Evolutionary conservation across 1,140 invertebrate genomes (phyloP).

Genomic region (Triops longicaudatus): DNA sequence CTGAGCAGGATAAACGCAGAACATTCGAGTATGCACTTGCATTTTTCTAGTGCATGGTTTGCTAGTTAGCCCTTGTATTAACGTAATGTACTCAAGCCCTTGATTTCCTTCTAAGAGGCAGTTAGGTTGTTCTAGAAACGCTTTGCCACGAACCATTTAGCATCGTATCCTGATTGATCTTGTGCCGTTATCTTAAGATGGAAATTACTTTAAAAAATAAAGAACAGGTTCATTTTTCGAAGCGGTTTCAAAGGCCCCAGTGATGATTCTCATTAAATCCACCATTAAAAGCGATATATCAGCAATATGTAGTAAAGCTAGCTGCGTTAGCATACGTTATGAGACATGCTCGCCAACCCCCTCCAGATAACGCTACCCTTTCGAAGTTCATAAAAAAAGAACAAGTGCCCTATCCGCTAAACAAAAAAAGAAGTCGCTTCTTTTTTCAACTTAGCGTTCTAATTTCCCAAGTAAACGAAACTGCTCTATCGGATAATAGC

Average conservation of each 20-base stretch:
- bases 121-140: too few relatives aligned
- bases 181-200: background rate
- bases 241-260: background rate
- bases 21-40: too few relatives aligned
- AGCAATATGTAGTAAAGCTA: background rate
- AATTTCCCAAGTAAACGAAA: background rate
- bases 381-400: background rate
- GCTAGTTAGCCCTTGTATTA: too few relatives aligned
- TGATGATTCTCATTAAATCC: background rate
- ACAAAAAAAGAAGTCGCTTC: background rate
- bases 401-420: background rate
- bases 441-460: background rate
- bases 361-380: background rate
- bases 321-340: background rate
- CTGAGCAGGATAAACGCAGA: too few relatives aligned
- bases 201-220: slow-evolving; percentile 7
- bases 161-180: background rate
- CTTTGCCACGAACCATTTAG: background rate
- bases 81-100: too few relatives aligned
- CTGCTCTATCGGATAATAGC: background rate
- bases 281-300: slow-evolving; percentile 2
- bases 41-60: too few relatives aligned
- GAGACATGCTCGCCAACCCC: background rate
- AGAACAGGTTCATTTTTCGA: background rate
- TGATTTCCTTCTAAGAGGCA: too few relatives aligned